phyloP scores from a whole-genome alignment of 2,888 invertebrate species.

The Galerucella nymphaeae region DNA sequence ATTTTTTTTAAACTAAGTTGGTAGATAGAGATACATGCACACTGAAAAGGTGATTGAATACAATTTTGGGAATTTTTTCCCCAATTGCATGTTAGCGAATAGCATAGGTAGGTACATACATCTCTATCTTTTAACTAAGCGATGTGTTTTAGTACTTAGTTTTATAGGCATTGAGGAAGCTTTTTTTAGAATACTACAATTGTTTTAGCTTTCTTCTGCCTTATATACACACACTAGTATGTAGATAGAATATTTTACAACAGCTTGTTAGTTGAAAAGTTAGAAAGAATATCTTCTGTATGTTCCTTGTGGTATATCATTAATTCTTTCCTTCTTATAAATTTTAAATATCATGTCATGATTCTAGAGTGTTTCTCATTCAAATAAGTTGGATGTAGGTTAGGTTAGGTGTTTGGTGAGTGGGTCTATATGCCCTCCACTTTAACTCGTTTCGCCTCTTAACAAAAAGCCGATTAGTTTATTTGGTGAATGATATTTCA shows the following conservation, averaged over 20 bases:
- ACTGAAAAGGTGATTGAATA: background rate
- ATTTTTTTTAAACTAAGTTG: slow-evolving; percentile 31
- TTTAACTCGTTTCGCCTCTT: no score
- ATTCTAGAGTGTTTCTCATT: background rate
- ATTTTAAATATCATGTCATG: background rate
- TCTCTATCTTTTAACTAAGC: slow-evolving; percentile 35
- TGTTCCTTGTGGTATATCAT: no score
- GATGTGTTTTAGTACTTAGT: slow-evolving; percentile 46
- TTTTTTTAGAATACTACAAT: slow-evolving; percentile 24
- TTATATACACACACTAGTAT: background rate
- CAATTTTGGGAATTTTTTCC: background rate
- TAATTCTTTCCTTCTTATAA: no score
- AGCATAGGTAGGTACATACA: no score
- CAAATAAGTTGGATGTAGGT: background rate
- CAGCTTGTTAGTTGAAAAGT: background rate
- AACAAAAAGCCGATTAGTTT: no score
- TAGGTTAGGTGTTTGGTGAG: background rate
- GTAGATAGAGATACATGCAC: background rate
- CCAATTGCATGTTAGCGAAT: background rate
- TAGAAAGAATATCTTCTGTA: no score
- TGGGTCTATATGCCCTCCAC: no score
- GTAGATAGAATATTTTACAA: slow-evolving; percentile 4
- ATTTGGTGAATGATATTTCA: no score
- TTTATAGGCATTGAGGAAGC: slow-evolving; percentile 47
- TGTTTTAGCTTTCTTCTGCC: slow-evolving; percentile 11